Percentiles rank a stretch among this genome's conserved stretches.
These are phyloP conservation scores for Drosophila watanabei DNA, from an alignment of 1,140 invertebrate species.

Conservation along the genomic window DNA sequence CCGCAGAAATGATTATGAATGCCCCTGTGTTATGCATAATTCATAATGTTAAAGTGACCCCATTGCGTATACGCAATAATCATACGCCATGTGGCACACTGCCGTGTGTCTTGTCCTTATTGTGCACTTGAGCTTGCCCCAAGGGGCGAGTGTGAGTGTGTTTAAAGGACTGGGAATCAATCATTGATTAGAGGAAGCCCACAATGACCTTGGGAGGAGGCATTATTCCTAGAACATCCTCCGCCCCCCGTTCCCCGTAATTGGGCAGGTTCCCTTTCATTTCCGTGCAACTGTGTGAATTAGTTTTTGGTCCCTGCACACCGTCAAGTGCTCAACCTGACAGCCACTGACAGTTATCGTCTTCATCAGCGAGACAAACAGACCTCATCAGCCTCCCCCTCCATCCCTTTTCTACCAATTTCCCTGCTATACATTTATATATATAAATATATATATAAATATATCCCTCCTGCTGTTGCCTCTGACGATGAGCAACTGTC, in stretches of 20 bases:
- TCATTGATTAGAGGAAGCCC: slow-evolving; percentile 24
- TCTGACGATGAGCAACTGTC: slow-evolving; percentile 68
- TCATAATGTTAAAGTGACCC: slow-evolving; percentile 79
- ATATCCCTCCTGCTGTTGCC: slow-evolving; percentile 22
- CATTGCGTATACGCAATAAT: slow-evolving; percentile 82
- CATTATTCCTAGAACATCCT: slow-evolving; percentile 17
- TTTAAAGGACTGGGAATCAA: slow-evolving; percentile 27
- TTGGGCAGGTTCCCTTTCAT: slow-evolving; percentile 22
- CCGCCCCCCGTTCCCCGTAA: slow-evolving; percentile 10
- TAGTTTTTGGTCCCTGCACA: slow-evolving; percentile 49
- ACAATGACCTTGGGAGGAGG: slow-evolving; percentile 9
- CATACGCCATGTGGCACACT: slow-evolving; percentile 59
- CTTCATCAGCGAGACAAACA: slow-evolving; percentile 57
- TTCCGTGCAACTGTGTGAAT: slow-evolving; percentile 37
- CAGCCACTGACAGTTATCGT: slow-evolving; percentile 72
- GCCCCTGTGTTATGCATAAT: slow-evolving; percentile 70
- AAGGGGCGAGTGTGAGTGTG: background rate
- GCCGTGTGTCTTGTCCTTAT: slow-evolving; percentile 12
- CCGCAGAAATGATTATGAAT: slow-evolving; percentile 77
- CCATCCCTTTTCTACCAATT: background rate
- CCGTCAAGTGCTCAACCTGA: slow-evolving; percentile 55
- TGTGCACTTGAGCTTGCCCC: slow-evolving; percentile 27
- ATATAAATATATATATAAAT: slow-evolving; percentile 4
- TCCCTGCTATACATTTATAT: slow-evolving; percentile 5
- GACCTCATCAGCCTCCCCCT: slow-evolving; percentile 22